These are phyloP conservation scores for Malurus elegans DNA, from an alignment of 2,113 vertebrate genomes.

Conservation along the genomic window DNA sequence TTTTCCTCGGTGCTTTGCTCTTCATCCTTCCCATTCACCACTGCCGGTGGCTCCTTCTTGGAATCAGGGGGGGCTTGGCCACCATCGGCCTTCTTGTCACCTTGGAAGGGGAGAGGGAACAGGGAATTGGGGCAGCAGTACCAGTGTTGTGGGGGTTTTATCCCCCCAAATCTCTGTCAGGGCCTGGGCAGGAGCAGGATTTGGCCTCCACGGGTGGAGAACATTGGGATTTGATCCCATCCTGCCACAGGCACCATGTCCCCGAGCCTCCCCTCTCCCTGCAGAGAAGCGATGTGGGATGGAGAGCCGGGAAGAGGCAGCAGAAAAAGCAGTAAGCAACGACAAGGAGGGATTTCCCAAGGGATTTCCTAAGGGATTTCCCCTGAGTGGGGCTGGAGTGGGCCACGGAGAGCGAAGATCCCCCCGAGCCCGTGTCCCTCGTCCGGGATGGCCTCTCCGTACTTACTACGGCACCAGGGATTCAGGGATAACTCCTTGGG, in stretches of 20 bases:
- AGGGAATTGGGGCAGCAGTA: neutral
- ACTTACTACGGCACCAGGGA: slow-evolving; percentile 90
- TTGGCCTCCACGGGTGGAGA: rapidly evolving
- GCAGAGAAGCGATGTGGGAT: neutral
- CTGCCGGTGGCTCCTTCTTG: slow-evolving; percentile 19
- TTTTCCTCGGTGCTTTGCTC: slow-evolving; percentile 79
- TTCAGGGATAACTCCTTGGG: slow-evolving; percentile 84
- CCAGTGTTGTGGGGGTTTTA: rapidly evolving
- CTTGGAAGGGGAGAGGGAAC: slow-evolving; percentile 33
- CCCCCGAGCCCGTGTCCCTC: neutral
- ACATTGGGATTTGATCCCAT: neutral
- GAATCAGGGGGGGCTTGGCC: slow-evolving; percentile 9
- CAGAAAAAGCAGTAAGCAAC: neutral
- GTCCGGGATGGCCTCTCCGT: slow-evolving; percentile 71
- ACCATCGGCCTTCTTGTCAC: slow-evolving; percentile 61
- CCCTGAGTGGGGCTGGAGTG: neutral
- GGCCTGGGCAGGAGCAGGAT: slow-evolving; percentile 13
- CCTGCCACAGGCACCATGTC: rapidly evolving
- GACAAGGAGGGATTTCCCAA: neutral
- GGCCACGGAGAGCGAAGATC: neutral
- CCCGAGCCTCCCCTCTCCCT: slow-evolving; percentile 29
- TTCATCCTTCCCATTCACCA: slow-evolving; percentile 84
- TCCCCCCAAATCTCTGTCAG: rapidly evolving
- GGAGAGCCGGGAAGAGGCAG: neutral
- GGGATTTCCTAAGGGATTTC: neutral